Evolutionary conservation across 2,797 vertebrate species (phyloP).

Genomic region (Phalloptychus januarius): DNA sequence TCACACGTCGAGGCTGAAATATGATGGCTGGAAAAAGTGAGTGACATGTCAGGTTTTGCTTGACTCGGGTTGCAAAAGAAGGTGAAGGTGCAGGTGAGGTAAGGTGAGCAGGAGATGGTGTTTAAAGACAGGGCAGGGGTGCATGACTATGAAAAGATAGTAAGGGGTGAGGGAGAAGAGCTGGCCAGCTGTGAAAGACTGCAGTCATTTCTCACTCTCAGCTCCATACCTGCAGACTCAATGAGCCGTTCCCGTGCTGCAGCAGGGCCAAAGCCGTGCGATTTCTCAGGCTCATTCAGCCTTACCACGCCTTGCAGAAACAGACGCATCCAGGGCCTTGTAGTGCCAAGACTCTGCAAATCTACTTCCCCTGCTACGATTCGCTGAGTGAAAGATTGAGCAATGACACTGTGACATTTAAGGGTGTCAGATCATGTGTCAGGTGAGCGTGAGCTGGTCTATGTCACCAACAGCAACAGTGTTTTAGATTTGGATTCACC

Average conservation of each 20-base stretch:
- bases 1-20: neutral
- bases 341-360: constrained; percentile 54
- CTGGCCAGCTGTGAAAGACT: constrained; percentile 65
- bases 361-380: constrained; percentile 59
- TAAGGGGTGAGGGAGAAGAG: constrained; percentile 41
- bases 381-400: constrained; percentile 60
- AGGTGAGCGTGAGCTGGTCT: constrained; percentile 15
- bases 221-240: constrained; percentile 72
- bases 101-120: constrained; percentile 22
- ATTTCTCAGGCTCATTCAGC: constrained; percentile 74
- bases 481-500: constrained; percentile 18
- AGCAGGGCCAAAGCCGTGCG: constrained; percentile 61
- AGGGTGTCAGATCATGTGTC: constrained; percentile 39
- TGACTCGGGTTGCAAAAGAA: constrained; percentile 15
- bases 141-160: constrained; percentile 43
- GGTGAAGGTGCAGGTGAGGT: constrained; percentile 36
- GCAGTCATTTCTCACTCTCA: constrained; percentile 77
- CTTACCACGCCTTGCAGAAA: constrained; percentile 50
- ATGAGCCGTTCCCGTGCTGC: constrained; percentile 69
- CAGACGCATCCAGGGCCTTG: constrained; percentile 44
- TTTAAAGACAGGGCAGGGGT: constrained; percentile 9
- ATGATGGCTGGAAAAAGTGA: neutral
- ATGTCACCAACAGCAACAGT: constrained; percentile 22
- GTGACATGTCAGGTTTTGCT: neutral
- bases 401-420: constrained; percentile 63